Evolutionary conservation across 2,797 vertebrate species (phyloP).

Genomic region (Lagocephalus sceleratus): DNA sequence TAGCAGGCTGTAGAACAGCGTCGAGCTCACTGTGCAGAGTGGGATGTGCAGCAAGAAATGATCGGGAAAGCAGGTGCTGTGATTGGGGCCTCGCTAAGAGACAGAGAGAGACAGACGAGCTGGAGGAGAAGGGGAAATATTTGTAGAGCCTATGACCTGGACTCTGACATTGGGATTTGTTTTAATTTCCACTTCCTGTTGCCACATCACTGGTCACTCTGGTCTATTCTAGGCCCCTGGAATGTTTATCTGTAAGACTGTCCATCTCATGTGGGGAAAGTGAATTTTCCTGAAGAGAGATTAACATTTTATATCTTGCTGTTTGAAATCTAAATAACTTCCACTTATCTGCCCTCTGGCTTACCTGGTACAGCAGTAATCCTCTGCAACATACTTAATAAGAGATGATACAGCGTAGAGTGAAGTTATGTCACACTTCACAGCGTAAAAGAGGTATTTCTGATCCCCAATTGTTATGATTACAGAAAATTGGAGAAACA

Average conservation of each 20-base stretch:
- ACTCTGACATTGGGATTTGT: constrained; percentile 36
- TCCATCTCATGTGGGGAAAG: constrained; percentile 30
- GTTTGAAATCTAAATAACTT: no score
- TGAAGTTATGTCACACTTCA: constrained; percentile 3
- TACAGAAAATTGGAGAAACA: constrained; percentile 39
- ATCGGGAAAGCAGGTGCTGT: constrained; percentile 76
- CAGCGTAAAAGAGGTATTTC: constrained; percentile 34
- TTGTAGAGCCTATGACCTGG: constrained; percentile 32
- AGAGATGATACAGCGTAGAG: no score
- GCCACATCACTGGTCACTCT: constrained; percentile 40
- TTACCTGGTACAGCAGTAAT: no score
- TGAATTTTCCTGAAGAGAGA: constrained; percentile 3
- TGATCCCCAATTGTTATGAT: constrained; percentile 26
- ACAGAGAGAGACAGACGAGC: constrained; percentile 30
- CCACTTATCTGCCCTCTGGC: no score
- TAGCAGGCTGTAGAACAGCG: constrained; percentile 69
- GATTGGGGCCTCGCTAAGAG: constrained; percentile 39
- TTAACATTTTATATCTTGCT: no score
- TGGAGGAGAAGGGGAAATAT: constrained; percentile 19
- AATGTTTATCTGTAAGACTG: constrained; percentile 12
- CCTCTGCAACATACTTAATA: no score
- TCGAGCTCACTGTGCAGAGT: constrained; percentile 54
- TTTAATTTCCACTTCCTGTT: constrained; percentile 44
- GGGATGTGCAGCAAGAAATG: constrained; percentile 49
- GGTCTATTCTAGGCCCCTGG: constrained; percentile 20